Conservation (phyloP, 2,888 invertebrate species). For the Teleiodes luculella region DNA sequence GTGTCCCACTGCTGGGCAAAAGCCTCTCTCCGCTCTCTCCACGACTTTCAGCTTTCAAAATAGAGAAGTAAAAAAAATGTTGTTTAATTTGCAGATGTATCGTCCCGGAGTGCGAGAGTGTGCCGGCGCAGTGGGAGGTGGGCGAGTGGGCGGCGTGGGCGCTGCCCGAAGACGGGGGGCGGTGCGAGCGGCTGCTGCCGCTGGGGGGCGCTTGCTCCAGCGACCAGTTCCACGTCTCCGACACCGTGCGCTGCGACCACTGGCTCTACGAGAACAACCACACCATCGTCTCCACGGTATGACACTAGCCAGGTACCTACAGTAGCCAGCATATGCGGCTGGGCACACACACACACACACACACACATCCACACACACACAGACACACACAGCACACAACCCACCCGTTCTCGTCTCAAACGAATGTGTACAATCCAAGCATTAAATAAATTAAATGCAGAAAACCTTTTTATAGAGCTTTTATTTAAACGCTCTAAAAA, state of each 20-base stretch:
- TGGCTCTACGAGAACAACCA: constrained; percentile 58
- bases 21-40: no score
- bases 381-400: neutral
- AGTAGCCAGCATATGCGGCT: neutral
- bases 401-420: no score
- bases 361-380: neutral
- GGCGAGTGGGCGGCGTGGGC: no score
- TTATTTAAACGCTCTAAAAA: no score
- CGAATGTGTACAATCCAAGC: no score
- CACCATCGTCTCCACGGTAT: constrained; percentile 65
- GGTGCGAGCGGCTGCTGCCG: constrained; percentile 48
- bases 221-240: constrained; percentile 44
- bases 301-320: no score
- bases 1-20: no score
- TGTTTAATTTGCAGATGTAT: constrained; percentile 48
- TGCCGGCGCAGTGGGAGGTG: constrained; percentile 43
- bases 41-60: no score
- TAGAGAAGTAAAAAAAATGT: no score
- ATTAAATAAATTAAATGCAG: no score
- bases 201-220: constrained; percentile 40
- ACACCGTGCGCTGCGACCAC: constrained; percentile 44
- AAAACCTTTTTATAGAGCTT: no score
- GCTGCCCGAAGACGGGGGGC: constrained; percentile 45
- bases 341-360: neutral
- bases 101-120: constrained; percentile 64